phyloP scores from a whole-genome alignment of 2,888 invertebrate genomes.

The Drosophila rellima region DNA sequence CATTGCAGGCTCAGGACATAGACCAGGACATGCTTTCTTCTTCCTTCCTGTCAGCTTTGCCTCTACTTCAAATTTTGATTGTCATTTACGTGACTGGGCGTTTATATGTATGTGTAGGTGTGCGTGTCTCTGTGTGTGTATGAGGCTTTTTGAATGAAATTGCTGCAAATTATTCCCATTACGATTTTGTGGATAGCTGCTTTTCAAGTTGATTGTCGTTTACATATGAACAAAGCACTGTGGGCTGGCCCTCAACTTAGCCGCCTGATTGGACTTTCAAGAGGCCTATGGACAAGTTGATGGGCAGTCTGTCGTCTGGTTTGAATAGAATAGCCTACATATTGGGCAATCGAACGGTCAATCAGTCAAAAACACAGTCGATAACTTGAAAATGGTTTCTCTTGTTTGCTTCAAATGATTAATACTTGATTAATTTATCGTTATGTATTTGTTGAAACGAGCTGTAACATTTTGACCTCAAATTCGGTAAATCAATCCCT shows the following conservation, averaged over 20 bases:
- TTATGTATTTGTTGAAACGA: background rate
- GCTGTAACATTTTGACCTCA: too few species aligned
- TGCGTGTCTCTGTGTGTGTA: slow-evolving; percentile 20
- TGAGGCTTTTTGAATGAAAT: slow-evolving; percentile 69
- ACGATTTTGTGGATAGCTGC: slow-evolving; percentile 70
- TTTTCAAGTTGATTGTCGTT: slow-evolving; percentile 78
- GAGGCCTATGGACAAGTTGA: slow-evolving; percentile 29
- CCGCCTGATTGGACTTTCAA: slow-evolving; percentile 55
- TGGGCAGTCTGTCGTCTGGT: slow-evolving; percentile 13
- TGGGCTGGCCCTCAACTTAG: slow-evolving; percentile 30
- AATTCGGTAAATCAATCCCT: background rate
- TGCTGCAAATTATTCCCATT: slow-evolving; percentile 82
- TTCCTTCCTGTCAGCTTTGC: slow-evolving; percentile 28
- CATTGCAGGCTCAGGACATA: slow-evolving; percentile 42
- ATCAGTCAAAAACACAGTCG: slow-evolving; percentile 39
- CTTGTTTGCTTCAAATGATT: too few species aligned
- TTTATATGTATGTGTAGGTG: slow-evolving; percentile 4
- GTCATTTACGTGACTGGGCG: slow-evolving; percentile 76
- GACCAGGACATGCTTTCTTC: slow-evolving; percentile 33
- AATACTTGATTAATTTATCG: background rate
- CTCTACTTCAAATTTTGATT: slow-evolving; percentile 76
- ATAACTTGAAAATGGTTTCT: background rate
- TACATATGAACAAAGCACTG: slow-evolving; percentile 65
- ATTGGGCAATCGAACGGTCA: slow-evolving; percentile 23
- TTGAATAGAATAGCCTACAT: slow-evolving; percentile 4